Evolutionary conservation across 2,113 vertebrate genomes (phyloP).

Genomic region (Redunca redunca): DNA sequence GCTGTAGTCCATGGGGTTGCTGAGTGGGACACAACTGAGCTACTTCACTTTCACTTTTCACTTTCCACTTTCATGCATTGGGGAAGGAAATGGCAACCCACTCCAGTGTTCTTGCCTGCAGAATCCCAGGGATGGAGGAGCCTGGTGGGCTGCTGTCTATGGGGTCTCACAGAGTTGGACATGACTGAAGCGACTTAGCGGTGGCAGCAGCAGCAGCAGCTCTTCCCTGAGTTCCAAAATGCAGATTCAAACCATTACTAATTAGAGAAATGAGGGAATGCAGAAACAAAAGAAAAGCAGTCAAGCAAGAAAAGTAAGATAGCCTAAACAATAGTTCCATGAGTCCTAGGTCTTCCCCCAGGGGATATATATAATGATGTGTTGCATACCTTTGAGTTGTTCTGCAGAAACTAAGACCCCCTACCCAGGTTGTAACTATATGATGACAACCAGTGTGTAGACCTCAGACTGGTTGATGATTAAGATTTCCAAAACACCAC

Average conservation of each 20-base stretch:
- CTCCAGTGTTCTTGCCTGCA: no score
- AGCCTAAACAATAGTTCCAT: not conserved
- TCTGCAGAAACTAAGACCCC: not conserved
- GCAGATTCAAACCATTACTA: not conserved
- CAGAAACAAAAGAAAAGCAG: not conserved
- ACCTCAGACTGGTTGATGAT: not conserved
- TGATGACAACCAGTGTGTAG: not conserved
- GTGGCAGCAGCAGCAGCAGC: no score
- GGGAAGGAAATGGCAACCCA: no score
- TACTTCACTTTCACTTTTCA: no score
- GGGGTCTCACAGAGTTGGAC: accelerated
- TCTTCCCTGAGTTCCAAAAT: not conserved
- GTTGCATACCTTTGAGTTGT: not conserved
- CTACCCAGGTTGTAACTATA: not conserved
- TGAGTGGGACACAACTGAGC: accelerated
- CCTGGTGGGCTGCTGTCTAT: no score
- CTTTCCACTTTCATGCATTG: no score
- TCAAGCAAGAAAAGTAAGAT: not conserved
- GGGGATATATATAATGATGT: not conserved
- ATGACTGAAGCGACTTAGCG: no score
- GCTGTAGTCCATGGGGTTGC: no score
- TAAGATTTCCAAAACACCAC: not conserved
- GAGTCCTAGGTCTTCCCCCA: no score
- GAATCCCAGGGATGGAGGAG: no score
- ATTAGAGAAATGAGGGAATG: not conserved